A percentile compares a stretch with the other conserved stretches of the same genome.
Evolutionary conservation across 2,113 vertebrate genomes (phyloP).

Genomic region (Oncorhynchus mykiss): DNA sequence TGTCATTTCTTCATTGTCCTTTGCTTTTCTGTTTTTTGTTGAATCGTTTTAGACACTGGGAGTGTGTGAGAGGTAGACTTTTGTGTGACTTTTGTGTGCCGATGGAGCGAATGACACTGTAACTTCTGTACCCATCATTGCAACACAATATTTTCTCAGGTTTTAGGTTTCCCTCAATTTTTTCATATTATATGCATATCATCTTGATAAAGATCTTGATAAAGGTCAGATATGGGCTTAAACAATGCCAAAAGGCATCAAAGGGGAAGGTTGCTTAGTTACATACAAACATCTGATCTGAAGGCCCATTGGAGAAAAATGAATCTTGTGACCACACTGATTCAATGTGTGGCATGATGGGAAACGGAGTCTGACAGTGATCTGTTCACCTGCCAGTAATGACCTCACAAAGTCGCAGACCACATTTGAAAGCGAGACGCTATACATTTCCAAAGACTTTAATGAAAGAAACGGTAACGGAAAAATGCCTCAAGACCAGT

Average conservation of each 20-base stretch:
- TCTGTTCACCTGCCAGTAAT: slow-evolving; percentile 40
- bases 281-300: slow-evolving; percentile 5
- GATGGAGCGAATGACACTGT: slow-evolving; percentile 47
- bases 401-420: slow-evolving; percentile 46
- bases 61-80: background rate
- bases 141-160: slow-evolving; percentile 66
- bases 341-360: slow-evolving; percentile 32
- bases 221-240: slow-evolving; percentile 43
- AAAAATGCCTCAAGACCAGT: slow-evolving; percentile 32
- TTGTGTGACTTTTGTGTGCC: slow-evolving; percentile 13
- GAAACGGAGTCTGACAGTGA: slow-evolving; percentile 49
- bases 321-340: slow-evolving; percentile 25
- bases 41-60: slow-evolving; percentile 1
- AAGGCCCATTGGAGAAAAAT: slow-evolving; percentile 41
- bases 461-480: slow-evolving; percentile 24
- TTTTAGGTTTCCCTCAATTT: slow-evolving; percentile 47
- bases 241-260: slow-evolving; percentile 33
- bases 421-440: slow-evolving; percentile 49
- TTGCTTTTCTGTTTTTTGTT: slow-evolving; percentile 27
- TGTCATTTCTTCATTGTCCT: slow-evolving; percentile 36
- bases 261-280: slow-evolving; percentile 12
- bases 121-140: slow-evolving; percentile 60
- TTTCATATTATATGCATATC: slow-evolving; percentile 66
- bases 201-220: slow-evolving; percentile 38
- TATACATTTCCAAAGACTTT: slow-evolving; percentile 36